Evolutionary conservation across 2,113 vertebrate genomes (phyloP), one percentile per base, ranked within the genome.

Genomic region (Ceratotherium simum): DNA sequence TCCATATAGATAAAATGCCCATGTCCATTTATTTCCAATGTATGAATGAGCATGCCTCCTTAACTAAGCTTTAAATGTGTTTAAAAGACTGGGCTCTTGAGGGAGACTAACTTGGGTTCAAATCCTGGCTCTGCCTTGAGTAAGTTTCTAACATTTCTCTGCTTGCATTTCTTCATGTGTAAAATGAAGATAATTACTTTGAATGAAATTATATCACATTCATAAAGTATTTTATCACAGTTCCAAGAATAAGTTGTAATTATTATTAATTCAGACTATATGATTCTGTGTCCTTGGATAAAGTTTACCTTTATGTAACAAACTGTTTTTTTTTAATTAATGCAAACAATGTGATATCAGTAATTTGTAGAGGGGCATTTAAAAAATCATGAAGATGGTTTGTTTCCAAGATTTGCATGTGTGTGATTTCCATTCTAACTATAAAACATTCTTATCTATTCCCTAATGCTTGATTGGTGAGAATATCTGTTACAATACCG

Each of bases 161-260:
- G 64, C 46, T 84, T 96, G 2, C 54, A 83, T 92, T 87, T 96
- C 51, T 27, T 70, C 65, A 91, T 27, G 60, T 96, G 39, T 79
- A 96, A 97, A 97, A 90, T 70, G 23, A 51, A 36, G 6, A 64
- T 94, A 56, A 58, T 64, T 67, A 83, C 8, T 79, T 89, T 95
- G 82, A 93, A 93, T 76, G 29, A 95, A 95, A 91, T 83, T 91
- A 93, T 69, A 94, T 73, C 65, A 78, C 20, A 83, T 51, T 96
- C 94, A 67, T 51, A 80, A 93, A 96, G 23, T 36, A 96, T 94
- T 85, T 96, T 95, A 96, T 90, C 83, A 93, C 10, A 96, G 36
- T 80, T 91, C 73, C 36, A 95, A 91, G 31, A 91, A 42, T 80
- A 97, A 39, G 65, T 56, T 79, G 9, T 83, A 72, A 96, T 91